Percentiles rank a stretch among this genome's conserved stretches.
Conservation (phyloP, 2,113 vertebrate genomes). For the Sorex fumeus region DNA sequence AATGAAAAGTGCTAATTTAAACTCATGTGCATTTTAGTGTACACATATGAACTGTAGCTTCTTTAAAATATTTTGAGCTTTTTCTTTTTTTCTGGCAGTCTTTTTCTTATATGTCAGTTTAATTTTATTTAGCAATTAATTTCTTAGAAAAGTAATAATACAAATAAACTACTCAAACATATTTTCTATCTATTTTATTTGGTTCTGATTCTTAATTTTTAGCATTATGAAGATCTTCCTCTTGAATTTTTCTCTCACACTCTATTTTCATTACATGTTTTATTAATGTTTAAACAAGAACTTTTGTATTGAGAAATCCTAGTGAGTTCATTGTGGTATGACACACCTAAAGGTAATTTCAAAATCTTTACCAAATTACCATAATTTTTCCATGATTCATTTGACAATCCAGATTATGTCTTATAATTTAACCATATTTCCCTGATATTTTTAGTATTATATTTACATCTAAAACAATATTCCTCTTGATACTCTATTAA, state of each 20-base stretch:
- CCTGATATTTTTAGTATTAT: not conserved
- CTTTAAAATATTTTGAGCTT: not conserved
- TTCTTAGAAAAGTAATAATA: not conserved
- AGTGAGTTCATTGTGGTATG: not conserved
- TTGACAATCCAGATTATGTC: conserved; percentile 15
- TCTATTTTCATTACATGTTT: not conserved
- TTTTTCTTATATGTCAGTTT: conserved; percentile 9
- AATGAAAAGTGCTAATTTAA: not conserved
- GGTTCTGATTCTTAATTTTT: not conserved
- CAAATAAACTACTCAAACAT: not conserved
- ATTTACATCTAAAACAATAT: not conserved
- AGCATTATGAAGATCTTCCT: not conserved
- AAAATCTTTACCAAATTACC: not conserved
- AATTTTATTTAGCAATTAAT: not conserved
- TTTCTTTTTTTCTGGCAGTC: not conserved
- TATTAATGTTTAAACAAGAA: not conserved
- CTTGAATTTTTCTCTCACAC: not conserved
- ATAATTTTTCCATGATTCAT: not conserved
- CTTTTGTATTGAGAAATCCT: not conserved
- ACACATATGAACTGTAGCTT: not conserved
- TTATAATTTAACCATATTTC: conserved; percentile 43
- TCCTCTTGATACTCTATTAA: not conserved
- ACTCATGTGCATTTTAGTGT: not conserved
- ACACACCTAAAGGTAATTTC: not conserved
- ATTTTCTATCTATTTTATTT: not conserved